These are phyloP conservation scores for Forbesichthys papilliferus DNA, from an alignment of 2,113 vertebrate species.

Conservation along the genomic window DNA sequence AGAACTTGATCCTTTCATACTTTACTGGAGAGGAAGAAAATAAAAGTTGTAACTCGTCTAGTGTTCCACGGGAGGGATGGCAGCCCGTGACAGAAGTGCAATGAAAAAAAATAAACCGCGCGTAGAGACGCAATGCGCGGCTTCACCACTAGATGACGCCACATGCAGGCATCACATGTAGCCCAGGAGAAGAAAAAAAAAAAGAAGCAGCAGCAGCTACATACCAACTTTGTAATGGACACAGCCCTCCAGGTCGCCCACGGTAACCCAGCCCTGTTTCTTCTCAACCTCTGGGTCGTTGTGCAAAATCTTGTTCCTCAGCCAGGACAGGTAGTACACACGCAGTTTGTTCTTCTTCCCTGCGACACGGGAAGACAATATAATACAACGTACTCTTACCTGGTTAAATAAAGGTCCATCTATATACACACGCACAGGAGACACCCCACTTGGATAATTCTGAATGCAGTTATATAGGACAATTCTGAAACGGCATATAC, in stretches of 20 bases:
- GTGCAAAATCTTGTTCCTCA: conserved; percentile 91
- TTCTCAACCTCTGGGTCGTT: conserved; percentile 92
- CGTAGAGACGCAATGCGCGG: too few relatives aligned
- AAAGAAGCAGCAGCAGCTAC: conserved; percentile 9
- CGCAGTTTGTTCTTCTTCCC: conserved; percentile 93
- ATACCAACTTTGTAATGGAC: conserved; percentile 80
- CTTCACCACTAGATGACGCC: too few relatives aligned
- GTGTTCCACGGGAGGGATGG: too few relatives aligned
- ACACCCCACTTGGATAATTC: too few relatives aligned
- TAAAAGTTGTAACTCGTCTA: not conserved
- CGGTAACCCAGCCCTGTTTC: conserved; percentile 88
- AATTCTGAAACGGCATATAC: too few relatives aligned
- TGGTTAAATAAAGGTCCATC: too few relatives aligned
- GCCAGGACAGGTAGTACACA: conserved; percentile 91
- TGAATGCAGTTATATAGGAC: too few relatives aligned
- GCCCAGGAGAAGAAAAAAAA: too few relatives aligned
- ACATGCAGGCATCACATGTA: too few relatives aligned
- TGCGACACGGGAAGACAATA: conserved; percentile 40
- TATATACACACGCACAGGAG: too few relatives aligned
- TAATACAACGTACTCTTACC: not conserved
- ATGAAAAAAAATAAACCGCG: too few relatives aligned
- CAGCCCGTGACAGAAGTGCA: too few relatives aligned
- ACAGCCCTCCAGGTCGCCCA: conserved; percentile 91
- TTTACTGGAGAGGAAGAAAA: conserved; percentile 74
- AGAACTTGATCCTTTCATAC: conserved; percentile 93